Evolutionary conservation across 1,140 invertebrate genomes (phyloP).

Genomic region (Dolichoris vasculosae): DNA sequence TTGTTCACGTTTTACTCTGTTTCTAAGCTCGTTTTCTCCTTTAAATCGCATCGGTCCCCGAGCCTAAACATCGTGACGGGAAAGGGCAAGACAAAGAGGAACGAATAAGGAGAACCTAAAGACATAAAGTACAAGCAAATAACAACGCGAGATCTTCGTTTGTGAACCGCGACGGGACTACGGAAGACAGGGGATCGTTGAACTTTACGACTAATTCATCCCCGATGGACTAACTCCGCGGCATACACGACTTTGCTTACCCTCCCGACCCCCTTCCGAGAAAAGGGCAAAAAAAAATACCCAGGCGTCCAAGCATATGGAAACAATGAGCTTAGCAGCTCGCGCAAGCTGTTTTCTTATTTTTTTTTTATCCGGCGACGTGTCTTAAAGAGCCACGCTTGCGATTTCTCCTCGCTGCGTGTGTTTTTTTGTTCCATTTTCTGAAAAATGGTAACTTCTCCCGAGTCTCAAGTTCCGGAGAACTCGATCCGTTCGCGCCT

Average conservation of each 20-base stretch:
- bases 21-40: neutral
- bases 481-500: neutral
- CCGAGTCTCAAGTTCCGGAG: too few species aligned
- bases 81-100: neutral
- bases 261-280: neutral
- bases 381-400: neutral
- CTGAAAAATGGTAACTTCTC: too few species aligned
- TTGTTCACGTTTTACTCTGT: neutral
- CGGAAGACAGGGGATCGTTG: slow-evolving; percentile 24
- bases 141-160: neutral
- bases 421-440: neutral
- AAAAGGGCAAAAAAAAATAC: neutral
- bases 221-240: too few species aligned
- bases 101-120: neutral
- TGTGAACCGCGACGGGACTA: neutral
- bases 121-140: slow-evolving; percentile 2
- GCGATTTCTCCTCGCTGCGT: neutral
- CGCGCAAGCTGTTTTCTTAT: neutral
- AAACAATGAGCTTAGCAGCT: slow-evolving; percentile 9
- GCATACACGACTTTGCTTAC: neutral
- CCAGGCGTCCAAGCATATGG: neutral
- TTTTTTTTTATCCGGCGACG: neutral
- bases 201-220: slow-evolving; percentile 35
- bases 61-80: neutral
- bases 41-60: neutral